Evolutionary conservation across 2,888 invertebrate genomes (phyloP).

Genomic region (Tachystola acroxantha): DNA sequence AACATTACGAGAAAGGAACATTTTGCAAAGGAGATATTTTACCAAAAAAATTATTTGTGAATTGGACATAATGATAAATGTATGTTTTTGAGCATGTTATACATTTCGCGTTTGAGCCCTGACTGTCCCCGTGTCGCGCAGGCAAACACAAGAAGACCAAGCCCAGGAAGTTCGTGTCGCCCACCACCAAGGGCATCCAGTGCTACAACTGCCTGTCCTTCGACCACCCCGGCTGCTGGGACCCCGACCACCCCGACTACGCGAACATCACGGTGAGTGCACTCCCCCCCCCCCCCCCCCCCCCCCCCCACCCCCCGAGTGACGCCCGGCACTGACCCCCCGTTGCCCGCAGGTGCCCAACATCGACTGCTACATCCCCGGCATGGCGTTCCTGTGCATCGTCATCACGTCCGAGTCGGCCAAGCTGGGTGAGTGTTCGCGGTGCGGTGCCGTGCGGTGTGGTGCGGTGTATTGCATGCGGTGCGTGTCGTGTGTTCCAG

Average conservation of each 20-base stretch:
- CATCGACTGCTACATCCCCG: constrained; percentile 71
- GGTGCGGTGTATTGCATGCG: background rate
- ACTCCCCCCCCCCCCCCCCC: no score
- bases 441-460: background rate
- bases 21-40: no score
- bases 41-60: no score
- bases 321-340: background rate
- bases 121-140: constrained; percentile 18
- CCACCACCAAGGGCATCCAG: constrained; percentile 59
- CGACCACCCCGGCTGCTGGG: constrained; percentile 73
- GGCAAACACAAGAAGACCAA: constrained; percentile 64
- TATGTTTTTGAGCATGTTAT: no score
- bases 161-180: constrained; percentile 59
- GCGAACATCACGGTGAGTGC: constrained; percentile 58
- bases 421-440: constrained; percentile 48
- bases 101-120: no score
- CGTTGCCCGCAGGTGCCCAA: constrained; percentile 50
- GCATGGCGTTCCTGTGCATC: constrained; percentile 66
- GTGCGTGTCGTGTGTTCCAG: constrained; percentile 26
- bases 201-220: constrained; percentile 71
- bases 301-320: no score
- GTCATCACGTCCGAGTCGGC: constrained; percentile 69
- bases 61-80: no score
- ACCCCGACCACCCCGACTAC: constrained; percentile 69
- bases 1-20: no score